Conservation (phyloP, 1,140 invertebrate species). For the Gryon sp. region DNA sequence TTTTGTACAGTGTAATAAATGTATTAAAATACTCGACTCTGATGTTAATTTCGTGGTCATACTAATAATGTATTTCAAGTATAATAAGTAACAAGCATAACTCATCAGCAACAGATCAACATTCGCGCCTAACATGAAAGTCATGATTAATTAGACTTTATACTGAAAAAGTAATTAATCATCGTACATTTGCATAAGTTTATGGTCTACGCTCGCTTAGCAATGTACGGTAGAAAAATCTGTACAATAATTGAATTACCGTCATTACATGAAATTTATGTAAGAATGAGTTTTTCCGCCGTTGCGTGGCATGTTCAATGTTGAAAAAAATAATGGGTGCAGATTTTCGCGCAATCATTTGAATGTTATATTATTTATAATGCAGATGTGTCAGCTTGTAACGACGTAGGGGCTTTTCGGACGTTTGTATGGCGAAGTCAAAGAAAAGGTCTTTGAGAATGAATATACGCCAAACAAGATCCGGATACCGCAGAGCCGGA, state of each 20-base stretch:
- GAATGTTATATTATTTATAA: slow-evolving; percentile 28
- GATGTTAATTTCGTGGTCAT: slow-evolving; percentile 21
- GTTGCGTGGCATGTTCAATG: background rate
- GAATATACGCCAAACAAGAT: slow-evolving; percentile 49
- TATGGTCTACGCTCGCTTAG: slow-evolving; percentile 26
- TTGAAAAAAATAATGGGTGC: slow-evolving; percentile 4
- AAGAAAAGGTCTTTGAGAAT: slow-evolving; percentile 47
- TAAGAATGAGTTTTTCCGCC: slow-evolving; percentile 16
- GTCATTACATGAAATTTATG: slow-evolving; percentile 34
- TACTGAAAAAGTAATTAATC: slow-evolving; percentile 23
- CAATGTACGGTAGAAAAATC: slow-evolving; percentile 17
- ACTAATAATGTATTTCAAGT: slow-evolving; percentile 6
- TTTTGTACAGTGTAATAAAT: slow-evolving; percentile 32
- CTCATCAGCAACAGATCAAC: background rate
- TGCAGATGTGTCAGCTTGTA: slow-evolving; percentile 53
- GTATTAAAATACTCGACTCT: slow-evolving; percentile 30
- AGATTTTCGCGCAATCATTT: slow-evolving; percentile 9
- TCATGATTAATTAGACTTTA: slow-evolving; percentile 33
- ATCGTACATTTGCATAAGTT: slow-evolving; percentile 35
- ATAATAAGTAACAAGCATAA: slow-evolving; percentile 30
- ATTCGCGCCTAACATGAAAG: background rate
- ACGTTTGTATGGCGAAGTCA: no score
- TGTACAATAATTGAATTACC: slow-evolving; percentile 37
- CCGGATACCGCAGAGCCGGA: slow-evolving; percentile 63
- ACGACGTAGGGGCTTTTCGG: slow-evolving; percentile 45